Percentiles rank a stretch among this genome's conserved stretches.
Conservation (phyloP, 2,113 vertebrate genomes). For the Peromyscus leucopus region DNA sequence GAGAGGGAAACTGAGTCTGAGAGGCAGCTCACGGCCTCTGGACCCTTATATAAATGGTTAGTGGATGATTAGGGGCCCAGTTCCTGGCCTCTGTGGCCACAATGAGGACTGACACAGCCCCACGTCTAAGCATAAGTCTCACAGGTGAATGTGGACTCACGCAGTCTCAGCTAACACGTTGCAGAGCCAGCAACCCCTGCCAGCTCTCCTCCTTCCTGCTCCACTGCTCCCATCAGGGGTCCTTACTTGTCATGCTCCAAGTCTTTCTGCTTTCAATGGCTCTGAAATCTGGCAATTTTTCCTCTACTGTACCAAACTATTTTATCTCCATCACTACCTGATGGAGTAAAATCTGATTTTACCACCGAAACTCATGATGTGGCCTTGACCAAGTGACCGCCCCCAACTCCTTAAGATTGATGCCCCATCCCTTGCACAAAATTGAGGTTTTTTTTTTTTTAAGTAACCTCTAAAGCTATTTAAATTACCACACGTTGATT, state of each 20-base stretch:
- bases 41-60: neutral
- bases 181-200: neutral
- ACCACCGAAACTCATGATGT: neutral
- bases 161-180: neutral
- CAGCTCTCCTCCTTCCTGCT: neutral
- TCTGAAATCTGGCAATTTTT: neutral
- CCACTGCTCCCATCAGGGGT: neutral
- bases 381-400: neutral
- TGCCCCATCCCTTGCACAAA: neutral
- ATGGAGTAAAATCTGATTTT: neutral
- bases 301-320: neutral
- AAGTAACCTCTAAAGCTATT: conserved; percentile 8
- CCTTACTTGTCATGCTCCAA: neutral
- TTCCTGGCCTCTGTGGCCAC: fast-evolving
- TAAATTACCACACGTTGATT: conserved; percentile 27
- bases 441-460: conserved; percentile 17
- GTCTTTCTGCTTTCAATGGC: neutral
- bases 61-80: neutral
- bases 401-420: conserved; percentile 29
- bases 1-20: conserved; percentile 24
- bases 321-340: neutral
- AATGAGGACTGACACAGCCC: neutral
- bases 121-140: neutral
- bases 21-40: neutral
- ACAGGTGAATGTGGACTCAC: neutral